Evolutionary conservation across 2,797 vertebrate species (phyloP).

Genomic region (Bothrops alternatus): DNA sequence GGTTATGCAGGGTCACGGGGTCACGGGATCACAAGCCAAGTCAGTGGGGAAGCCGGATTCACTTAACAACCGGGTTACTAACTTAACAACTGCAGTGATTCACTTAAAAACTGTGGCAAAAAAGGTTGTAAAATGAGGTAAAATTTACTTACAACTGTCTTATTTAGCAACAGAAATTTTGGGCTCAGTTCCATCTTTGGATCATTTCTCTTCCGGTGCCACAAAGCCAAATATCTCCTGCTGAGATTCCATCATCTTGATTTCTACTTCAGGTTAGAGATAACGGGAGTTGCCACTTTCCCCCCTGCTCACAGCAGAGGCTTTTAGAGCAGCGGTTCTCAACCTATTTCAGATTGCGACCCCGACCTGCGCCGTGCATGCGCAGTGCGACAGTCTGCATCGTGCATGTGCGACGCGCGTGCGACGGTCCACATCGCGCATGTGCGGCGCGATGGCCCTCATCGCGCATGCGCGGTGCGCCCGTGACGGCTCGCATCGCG

Average conservation of each 20-base stretch:
- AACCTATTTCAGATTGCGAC: too few species aligned
- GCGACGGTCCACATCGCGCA: too few species aligned
- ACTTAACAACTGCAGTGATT: background rate
- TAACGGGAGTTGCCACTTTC: fast-evolving
- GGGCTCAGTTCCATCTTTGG: background rate
- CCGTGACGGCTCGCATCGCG: too few species aligned
- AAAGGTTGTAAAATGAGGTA: background rate
- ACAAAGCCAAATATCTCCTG: background rate
- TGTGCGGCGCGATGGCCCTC: too few species aligned
- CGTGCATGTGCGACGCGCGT: too few species aligned
- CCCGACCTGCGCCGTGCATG: too few species aligned
- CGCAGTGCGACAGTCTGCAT: too few species aligned
- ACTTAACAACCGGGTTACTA: background rate
- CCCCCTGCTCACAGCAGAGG: background rate
- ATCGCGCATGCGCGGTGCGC: too few species aligned
- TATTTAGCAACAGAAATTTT: background rate
- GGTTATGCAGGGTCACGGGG: background rate
- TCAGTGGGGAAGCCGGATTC: background rate
- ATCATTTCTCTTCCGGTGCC: too few species aligned
- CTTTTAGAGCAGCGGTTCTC: background rate
- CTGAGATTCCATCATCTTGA: background rate
- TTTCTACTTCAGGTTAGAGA: background rate
- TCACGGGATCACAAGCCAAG: background rate
- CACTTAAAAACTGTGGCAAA: background rate
- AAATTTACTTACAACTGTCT: background rate